These are phyloP conservation scores for Colius striatus DNA, from an alignment of 2,113 vertebrate species.

Conservation along the genomic window DNA sequence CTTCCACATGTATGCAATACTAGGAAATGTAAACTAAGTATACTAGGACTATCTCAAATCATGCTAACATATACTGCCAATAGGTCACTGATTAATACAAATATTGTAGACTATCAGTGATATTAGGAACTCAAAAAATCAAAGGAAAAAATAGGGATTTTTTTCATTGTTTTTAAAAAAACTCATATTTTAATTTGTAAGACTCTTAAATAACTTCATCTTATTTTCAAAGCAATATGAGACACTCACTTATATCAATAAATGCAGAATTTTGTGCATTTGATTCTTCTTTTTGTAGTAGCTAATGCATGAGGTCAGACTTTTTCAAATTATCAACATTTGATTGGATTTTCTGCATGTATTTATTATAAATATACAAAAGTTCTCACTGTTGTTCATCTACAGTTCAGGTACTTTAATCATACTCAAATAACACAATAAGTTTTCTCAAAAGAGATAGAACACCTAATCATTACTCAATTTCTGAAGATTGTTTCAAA, in stretches of 20 bases:
- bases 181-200: not conserved
- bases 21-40: not conserved
- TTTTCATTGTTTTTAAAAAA: not conserved
- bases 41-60: not conserved
- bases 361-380: not conserved
- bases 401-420: not conserved
- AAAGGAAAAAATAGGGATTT: not conserved
- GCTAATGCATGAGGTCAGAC: not conserved
- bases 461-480: not conserved
- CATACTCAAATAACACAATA: not conserved
- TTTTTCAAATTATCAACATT: not conserved
- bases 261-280: not conserved
- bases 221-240: not conserved
- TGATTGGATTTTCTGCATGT: not conserved
- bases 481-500: not conserved
- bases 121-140: not conserved
- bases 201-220: not conserved
- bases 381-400: not conserved
- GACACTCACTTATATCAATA: not conserved
- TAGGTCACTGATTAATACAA: not conserved
- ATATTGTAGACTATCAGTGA: not conserved
- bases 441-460: not conserved
- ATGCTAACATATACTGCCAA: not conserved
- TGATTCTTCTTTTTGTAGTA: not conserved
- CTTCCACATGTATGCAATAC: not conserved